Conservation (phyloP, 2,797 vertebrate species). For the Champsocephalus esox region DNA sequence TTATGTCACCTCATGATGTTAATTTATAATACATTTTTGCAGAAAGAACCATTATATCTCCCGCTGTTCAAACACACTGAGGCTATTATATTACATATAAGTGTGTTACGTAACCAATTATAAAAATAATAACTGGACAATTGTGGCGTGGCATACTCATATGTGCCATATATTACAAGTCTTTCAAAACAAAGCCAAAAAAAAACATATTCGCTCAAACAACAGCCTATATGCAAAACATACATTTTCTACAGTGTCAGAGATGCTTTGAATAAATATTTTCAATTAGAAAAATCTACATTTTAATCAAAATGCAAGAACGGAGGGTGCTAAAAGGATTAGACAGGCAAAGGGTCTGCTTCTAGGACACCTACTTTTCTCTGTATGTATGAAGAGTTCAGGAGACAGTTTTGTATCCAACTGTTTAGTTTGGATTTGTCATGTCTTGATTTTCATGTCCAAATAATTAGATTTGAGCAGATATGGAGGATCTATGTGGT, state of each 20-base stretch:
- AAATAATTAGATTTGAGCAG: not conserved
- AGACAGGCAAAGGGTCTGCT: not conserved
- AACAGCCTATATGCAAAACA: too few species aligned
- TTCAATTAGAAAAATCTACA: not conserved
- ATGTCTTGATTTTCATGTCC: not conserved
- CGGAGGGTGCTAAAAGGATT: not conserved
- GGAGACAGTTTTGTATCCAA: conserved; percentile 6
- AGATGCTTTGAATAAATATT: not conserved
- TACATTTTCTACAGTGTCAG: not conserved
- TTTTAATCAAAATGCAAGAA: not conserved
- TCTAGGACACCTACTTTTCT: not conserved
- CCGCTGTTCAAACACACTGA: not conserved
- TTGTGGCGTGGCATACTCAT: not conserved
- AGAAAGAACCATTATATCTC: not conserved
- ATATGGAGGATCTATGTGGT: not conserved
- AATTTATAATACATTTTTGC: too few species aligned
- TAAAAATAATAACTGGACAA: not conserved
- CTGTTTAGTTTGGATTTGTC: conserved; percentile 15
- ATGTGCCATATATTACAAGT: not conserved
- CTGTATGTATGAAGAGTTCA: not conserved
- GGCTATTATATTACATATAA: not conserved
- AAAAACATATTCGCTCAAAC: not conserved
- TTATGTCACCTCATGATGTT: too few species aligned
- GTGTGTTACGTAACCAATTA: not conserved
- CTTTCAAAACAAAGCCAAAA: not conserved